Evolutionary conservation across 1,140 invertebrate genomes (phyloP).

Genomic region (Phenacoccus solenopsis): DNA sequence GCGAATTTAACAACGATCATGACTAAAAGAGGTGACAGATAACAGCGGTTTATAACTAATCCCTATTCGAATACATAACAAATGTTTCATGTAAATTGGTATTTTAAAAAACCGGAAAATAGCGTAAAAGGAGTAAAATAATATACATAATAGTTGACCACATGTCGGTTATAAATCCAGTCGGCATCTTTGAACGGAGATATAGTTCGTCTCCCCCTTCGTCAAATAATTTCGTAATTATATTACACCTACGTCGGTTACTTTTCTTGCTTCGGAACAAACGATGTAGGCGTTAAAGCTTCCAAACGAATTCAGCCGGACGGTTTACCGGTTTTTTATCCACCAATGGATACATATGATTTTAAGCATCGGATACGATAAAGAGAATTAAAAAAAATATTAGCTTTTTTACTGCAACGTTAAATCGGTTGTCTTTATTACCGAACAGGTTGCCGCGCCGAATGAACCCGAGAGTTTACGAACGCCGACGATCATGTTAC

Average conservation of each 20-base stretch:
- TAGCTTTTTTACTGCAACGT: not conserved
- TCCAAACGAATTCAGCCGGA: not conserved
- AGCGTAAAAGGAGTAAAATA: not conserved
- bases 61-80: no score
- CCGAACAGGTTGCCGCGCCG: not conserved
- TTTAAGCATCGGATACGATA: no score
- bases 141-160: not conserved
- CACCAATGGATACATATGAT: not conserved
- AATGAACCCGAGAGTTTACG: not conserved
- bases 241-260: not conserved
- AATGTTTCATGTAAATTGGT: no score
- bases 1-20: no score
- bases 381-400: not conserved
- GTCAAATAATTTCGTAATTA: not conserved
- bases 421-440: constrained; percentile 1
- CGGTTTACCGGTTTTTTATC: not conserved
- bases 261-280: not conserved
- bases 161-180: not conserved
- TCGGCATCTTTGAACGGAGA: not conserved
- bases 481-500: not conserved
- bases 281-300: constrained; percentile 6
- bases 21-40: no score
- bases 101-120: no score
- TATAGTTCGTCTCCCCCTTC: not conserved
- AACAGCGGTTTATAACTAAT: no score